Evolutionary conservation across 2,113 vertebrate species (phyloP), one percentile per base, ranked within the genome.

Genomic region (Ceyx melanurus): DNA sequence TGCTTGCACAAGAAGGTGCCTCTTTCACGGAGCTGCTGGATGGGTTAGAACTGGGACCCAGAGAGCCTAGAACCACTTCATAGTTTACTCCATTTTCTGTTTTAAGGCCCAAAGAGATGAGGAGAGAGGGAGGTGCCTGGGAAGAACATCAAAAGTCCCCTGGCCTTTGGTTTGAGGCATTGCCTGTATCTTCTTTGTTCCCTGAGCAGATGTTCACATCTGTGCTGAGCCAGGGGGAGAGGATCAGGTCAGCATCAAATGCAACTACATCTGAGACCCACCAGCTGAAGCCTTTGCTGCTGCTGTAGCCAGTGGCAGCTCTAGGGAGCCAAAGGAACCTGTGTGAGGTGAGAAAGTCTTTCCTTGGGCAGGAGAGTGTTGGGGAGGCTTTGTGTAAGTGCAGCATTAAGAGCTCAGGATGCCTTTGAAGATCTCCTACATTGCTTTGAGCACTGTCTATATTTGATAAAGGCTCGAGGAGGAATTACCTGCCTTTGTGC

Each of bases 351-450:
- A 31, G 25, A 51, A 60, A 82, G 25, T 5, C 23, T 50, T 57
- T 77, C 61, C 65, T 61, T 58, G 58, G 40, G 22, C 33, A 75
- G 43, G 43, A 62, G 15, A 22, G 35, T 51, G 45, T 42, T 18
- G 68, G 51, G 17, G 25, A 1, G 0, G 19, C 42, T 76, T 37
- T 1, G 0, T 42, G 10, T 3, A 28, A 31, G 35, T 57, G 25
- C 76, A 72, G 35, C 25, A 14, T 28, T 56, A 33, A 61, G 17
- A 81, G 21, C 25, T 21, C 31, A 31, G 35, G 13, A 7, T 23
- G 22, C 29, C 46, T 86, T 50, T 67, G 65, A 74, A 50, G 45
- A 81, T 31, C 18, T 15, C 48, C 13, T 67, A 58, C 31, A 58
- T 26, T 31, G 51, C 51, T 78, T 28, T 81, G 73, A 62, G 22